phyloP scores from a whole-genome alignment of 2,888 invertebrate genomes.

The Fragum fragum region DNA sequence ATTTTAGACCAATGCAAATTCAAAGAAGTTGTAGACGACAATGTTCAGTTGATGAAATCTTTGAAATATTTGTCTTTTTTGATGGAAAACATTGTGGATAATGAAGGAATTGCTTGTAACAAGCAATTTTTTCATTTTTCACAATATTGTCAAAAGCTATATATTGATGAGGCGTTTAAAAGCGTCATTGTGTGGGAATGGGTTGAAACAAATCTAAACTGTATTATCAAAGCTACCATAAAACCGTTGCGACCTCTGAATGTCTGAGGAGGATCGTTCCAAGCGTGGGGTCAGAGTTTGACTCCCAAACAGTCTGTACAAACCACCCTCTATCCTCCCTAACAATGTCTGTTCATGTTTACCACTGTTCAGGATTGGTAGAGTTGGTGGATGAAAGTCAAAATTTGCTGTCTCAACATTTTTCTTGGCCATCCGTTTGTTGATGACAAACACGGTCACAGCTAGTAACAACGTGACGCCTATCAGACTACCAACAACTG shows the following conservation, averaged over 20 bases:
- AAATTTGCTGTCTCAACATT: constrained; percentile 76
- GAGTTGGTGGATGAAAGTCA: constrained; percentile 74
- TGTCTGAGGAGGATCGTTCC: not conserved
- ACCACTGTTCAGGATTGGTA: constrained; percentile 19
- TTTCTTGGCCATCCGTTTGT: constrained; percentile 26
- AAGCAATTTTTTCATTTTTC: too few relatives aligned
- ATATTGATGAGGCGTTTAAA: too few relatives aligned
- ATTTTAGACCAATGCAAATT: too few relatives aligned
- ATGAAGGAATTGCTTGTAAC: too few relatives aligned
- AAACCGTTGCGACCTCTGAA: not conserved
- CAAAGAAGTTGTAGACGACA: too few relatives aligned
- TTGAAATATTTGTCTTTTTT: too few relatives aligned
- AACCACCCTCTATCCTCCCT: not conserved
- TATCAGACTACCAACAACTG: constrained; percentile 32
- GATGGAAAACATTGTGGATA: too few relatives aligned
- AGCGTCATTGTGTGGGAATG: too few relatives aligned
- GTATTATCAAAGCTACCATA: constrained; percentile 24
- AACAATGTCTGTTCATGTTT: constrained; percentile 1
- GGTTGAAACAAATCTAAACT: not conserved
- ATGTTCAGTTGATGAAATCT: too few relatives aligned
- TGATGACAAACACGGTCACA: constrained; percentile 5
- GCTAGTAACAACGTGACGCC: constrained; percentile 23
- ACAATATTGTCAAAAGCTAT: too few relatives aligned
- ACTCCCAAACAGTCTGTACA: constrained; percentile 1
- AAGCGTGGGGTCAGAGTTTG: not conserved